Evolutionary conservation across 2,113 vertebrate genomes (phyloP), one percentile per base, ranked within the genome.

Genomic region (Cyanoramphus novaezelandiae): DNA sequence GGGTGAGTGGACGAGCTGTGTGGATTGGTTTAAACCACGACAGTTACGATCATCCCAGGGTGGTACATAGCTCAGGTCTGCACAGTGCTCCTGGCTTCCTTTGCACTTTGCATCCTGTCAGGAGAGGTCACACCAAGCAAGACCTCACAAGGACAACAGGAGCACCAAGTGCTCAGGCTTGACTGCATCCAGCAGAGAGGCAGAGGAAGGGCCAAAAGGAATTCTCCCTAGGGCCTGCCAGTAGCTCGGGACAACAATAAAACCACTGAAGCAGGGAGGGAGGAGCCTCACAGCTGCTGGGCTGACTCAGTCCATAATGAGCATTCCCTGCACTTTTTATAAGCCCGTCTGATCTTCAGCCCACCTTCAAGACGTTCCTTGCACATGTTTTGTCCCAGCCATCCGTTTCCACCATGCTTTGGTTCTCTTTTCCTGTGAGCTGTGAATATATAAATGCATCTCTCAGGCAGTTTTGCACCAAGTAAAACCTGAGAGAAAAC

Each of bases 261-360:
- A 86, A 64, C 49, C 69, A 81, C 25, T 74, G 82, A 86, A 92
- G 52, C 10, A 3, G n/a, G 23, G 70, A 95, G 65, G 90, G 83
- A 92, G 83, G 69, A 95, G 62, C 60, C 50, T 93, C 3, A 0
- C 90, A 91, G 81, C 86, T 95, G 86, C 80, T 82, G 88, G 18
- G 44, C 49, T 94, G 91, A 93, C 74, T 93, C 92, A 76, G 49
- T 84, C 67, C 37, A 9, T 90, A 71, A 93, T 46, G 35, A 92
- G n/a, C 35, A 68, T 86, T 96, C 75, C 50, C 77, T 52, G 52
- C 65, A 60, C 65, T 72, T 88, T 91, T 85, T 79, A 29, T n/a
- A 75, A 93, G 43, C 18, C 71, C 62, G 18, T 93, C 88, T 93
- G 74, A 87, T 93, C 52, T 84, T 89, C 83, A 69, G 80, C 62